Evolutionary conservation across 2,797 vertebrate species (phyloP).

Genomic region (Lindbergichthys nudifrons): DNA sequence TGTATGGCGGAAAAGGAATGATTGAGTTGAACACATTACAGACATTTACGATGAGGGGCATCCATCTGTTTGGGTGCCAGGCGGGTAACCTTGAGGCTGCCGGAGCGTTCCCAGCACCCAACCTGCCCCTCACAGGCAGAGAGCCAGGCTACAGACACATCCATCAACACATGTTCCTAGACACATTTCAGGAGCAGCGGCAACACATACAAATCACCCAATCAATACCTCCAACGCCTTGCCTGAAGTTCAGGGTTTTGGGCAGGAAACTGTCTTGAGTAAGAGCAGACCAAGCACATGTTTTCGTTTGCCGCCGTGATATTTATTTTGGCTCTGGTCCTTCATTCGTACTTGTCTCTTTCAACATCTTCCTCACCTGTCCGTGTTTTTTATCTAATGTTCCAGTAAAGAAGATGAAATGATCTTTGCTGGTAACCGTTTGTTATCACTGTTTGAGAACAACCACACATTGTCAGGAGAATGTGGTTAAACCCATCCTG

Average conservation of each 20-base stretch:
- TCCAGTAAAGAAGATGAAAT: conserved; percentile 2
- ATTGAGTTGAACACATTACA: conserved; percentile 80
- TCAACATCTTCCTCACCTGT: neutral
- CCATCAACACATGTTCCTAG: conserved; percentile 76
- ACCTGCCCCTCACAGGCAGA: conserved; percentile 55
- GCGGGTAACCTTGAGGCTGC: conserved; percentile 82
- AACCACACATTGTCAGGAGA: neutral
- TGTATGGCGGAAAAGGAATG: conserved; percentile 49
- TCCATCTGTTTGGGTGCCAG: conserved; percentile 78
- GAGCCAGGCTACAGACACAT: conserved; percentile 71
- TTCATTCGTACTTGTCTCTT: neutral
- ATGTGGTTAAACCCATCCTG: conserved; percentile 3
- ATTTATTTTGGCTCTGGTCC: conserved; percentile 17
- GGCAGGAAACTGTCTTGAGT: conserved; percentile 36
- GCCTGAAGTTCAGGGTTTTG: conserved; percentile 36
- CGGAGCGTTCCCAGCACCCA: conserved; percentile 65
- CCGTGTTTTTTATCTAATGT: neutral
- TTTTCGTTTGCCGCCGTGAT: conserved; percentile 26
- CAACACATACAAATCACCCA: conserved; percentile 80
- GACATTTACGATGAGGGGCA: conserved; percentile 72
- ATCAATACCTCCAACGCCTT: conserved; percentile 64
- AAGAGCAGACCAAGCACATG: conserved; percentile 3
- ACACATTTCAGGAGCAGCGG: conserved; percentile 64
- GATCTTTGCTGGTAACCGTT: neutral
- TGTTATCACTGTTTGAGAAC: conserved; percentile 7